A percentile compares a stretch with the other conserved stretches of the same genome.
Evolutionary conservation across 2,888 invertebrate genomes (phyloP).

Genomic region (Orchesella flavescens): DNA sequence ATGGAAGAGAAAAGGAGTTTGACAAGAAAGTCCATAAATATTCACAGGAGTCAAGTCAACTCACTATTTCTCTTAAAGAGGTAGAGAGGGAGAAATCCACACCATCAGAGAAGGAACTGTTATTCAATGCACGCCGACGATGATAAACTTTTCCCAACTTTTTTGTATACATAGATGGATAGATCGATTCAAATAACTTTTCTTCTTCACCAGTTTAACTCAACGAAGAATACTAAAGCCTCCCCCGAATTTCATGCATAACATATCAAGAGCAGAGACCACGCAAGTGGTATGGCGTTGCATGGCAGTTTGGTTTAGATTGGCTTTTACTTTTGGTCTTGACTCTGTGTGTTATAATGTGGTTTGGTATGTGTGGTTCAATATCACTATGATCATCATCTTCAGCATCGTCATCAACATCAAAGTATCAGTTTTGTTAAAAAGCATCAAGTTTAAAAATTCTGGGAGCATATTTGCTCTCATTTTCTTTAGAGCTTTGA

Average conservation of each 20-base stretch:
- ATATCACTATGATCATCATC: slow-evolving; percentile 14
- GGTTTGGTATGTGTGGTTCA: neutral
- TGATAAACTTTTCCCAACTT: slow-evolving; percentile 30
- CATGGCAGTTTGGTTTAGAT: neutral
- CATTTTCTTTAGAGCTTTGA: slow-evolving; percentile 17
- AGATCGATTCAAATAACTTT: slow-evolving; percentile 37
- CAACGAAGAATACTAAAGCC: too few relatives aligned
- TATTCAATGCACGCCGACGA: neutral
- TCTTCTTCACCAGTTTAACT: neutral
- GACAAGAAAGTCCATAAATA: slow-evolving; percentile 67
- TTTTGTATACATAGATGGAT: slow-evolving; percentile 1
- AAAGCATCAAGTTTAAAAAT: slow-evolving; percentile 25
- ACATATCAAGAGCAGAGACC: neutral
- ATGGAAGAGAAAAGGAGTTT: slow-evolving; percentile 29
- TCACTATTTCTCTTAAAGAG: slow-evolving; percentile 14
- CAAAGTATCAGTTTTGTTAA: slow-evolving; percentile 48
- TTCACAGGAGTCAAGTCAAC: slow-evolving; percentile 62
- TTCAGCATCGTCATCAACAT: slow-evolving; percentile 7
- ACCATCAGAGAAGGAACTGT: slow-evolving; percentile 3
- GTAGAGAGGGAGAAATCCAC: slow-evolving; percentile 23
- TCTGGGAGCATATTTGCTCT: slow-evolving; percentile 45
- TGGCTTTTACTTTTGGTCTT: neutral
- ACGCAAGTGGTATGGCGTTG: neutral
- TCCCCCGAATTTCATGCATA: slow-evolving; percentile 9
- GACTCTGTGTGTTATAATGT: too few relatives aligned